Evolutionary conservation across 2,888 invertebrate genomes (phyloP).

Genomic region (Phalangium opilio): DNA sequence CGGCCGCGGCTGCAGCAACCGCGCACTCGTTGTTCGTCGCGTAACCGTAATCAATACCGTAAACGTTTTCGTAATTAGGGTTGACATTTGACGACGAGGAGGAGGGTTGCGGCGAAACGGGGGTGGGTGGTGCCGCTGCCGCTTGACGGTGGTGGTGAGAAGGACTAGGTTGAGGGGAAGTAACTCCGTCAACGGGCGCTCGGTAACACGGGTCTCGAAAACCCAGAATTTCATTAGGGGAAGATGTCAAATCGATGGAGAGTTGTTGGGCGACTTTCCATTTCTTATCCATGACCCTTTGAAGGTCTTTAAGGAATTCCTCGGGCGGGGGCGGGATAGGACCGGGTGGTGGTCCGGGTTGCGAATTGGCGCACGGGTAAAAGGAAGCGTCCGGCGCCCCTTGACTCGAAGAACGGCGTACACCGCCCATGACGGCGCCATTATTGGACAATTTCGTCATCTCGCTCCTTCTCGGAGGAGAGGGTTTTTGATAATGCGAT

Average conservation of each 20-base stretch:
- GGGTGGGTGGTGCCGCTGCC: conserved; percentile 9
- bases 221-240: conserved; percentile 77
- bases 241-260: conserved; percentile 68
- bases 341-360: conserved; percentile 46
- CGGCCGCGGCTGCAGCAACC: conserved; percentile 9
- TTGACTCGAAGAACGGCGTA: neutral
- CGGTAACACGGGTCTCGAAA: conserved; percentile 41
- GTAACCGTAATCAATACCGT: conserved; percentile 1
- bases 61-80: neutral
- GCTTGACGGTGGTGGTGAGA: conserved; percentile 4
- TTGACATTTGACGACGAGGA: conserved; percentile 3
- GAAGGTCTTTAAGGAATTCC: conserved; percentile 72
- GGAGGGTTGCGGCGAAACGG: conserved; percentile 6
- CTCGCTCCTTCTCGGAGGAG: conserved; percentile 58
- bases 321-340: conserved; percentile 30
- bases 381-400: neutral
- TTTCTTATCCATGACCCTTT: conserved; percentile 81
- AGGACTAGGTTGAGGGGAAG: neutral
- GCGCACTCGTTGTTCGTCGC: conserved; percentile 1
- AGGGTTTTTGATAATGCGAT: conserved; percentile 9
- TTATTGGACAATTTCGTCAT: conserved; percentile 46
- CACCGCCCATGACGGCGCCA: neutral
- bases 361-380: conserved; percentile 31
- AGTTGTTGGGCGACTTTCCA: conserved; percentile 78
- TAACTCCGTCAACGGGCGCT: conserved; percentile 10